phyloP scores from a whole-genome alignment of 2,113 vertebrate species.

The Microtus pennsylvanicus region DNA sequence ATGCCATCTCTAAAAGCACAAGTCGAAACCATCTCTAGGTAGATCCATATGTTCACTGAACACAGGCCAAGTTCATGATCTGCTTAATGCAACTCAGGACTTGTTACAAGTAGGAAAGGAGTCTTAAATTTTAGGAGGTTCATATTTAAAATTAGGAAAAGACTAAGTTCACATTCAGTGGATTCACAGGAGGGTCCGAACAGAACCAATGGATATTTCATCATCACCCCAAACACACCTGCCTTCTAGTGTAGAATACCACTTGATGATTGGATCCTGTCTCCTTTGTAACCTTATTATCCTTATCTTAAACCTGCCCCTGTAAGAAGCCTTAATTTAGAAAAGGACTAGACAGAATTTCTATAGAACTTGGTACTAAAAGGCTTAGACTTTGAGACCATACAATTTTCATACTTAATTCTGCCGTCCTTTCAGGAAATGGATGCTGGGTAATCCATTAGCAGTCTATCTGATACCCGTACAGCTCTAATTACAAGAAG shows the following conservation, averaged over 20 bases:
- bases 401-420: not conserved
- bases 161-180: not conserved
- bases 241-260: not conserved
- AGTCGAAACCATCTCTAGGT: not conserved
- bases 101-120: conserved; percentile 28
- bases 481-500: not conserved
- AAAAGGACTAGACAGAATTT: not conserved
- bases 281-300: not conserved
- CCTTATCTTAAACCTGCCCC: not conserved
- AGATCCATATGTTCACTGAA: not conserved
- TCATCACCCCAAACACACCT: not conserved
- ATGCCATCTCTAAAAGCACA: not conserved
- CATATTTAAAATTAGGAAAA: conserved; percentile 6
- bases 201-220: not conserved
- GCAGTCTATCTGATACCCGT: not conserved
- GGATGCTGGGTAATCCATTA: not conserved
- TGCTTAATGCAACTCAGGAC: not conserved
- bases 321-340: not conserved
- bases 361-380: not conserved
- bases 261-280: not conserved
- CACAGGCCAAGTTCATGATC: not conserved
- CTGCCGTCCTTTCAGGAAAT: not conserved
- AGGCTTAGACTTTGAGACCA: not conserved
- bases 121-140: not conserved
- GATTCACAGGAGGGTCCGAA: not conserved